Evolutionary conservation across 2,113 vertebrate species (phyloP), one percentile per base, ranked within the genome.

Genomic region (Columba livia): DNA sequence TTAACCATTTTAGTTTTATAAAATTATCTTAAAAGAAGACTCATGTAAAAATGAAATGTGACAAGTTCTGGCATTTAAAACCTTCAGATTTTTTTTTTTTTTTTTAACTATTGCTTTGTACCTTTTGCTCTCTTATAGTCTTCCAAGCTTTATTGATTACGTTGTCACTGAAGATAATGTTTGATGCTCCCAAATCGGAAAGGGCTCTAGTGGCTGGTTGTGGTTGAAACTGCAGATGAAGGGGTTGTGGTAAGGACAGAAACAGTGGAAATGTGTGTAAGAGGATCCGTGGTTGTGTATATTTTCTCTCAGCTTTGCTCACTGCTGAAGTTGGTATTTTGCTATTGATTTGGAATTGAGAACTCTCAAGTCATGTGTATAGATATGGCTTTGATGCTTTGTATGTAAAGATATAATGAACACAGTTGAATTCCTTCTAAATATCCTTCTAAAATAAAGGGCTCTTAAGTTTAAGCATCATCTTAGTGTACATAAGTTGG

Each of bases 131-230:
- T 79, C 48, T 29, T 15, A 9, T 36, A 26, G 61, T 61, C 38
- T 80, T 75, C 50, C 5, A 8, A 71, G 88, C 90, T 97, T 88
- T 95, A 98, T 98, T 50, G 98, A 98, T 98, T 95, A 32, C 10
- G 1, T 95, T 98, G 98, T 98, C 97, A 97, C 95, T 90, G 94
- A 75, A 85, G 96, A 97, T 98, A 95, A 96, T 91, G 94, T 97
- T 91, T 95, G 97, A 91, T 96, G 95, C 67, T 95, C 88, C 89
- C 82, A 65, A 74, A 71, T 85, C 12, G 24, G 75, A 88, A 69
- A 96, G 84, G 97, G 95, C 97, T 98, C 97, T 96, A 93, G 95
- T 98, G 97, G 96, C 81, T 90, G 80, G 86, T 98, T 98, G 97
- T 91, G 98, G 98, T 98, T 97, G 97, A 96, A 96, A 96, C 87